Conservation (phyloP, 1,140 invertebrate species). For the Drosophila mayri region DNA sequence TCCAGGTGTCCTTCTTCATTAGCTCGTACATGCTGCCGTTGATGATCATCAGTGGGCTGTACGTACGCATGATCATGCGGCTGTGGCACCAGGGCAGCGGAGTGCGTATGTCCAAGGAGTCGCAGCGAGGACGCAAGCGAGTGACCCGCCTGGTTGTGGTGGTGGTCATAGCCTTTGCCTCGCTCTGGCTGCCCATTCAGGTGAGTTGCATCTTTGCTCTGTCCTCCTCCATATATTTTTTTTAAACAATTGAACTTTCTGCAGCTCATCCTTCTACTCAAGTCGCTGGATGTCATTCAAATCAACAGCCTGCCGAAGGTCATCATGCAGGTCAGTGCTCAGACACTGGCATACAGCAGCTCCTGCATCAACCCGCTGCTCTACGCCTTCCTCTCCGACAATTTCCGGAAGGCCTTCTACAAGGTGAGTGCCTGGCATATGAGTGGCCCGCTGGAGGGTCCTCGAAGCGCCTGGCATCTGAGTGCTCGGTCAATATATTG, state of each 20-base stretch:
- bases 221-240: too few relatives aligned
- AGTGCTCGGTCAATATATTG: constrained; percentile 66
- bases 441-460: constrained; percentile 15
- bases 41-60: constrained; percentile 93
- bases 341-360: constrained; percentile 97
- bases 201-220: constrained; percentile 84
- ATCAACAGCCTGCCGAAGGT: constrained; percentile 86
- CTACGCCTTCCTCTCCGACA: constrained; percentile 86
- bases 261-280: constrained; percentile 92
- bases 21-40: constrained; percentile 92
- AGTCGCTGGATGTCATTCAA: constrained; percentile 90
- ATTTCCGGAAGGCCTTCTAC: constrained; percentile 84
- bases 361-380: constrained; percentile 97
- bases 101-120: constrained; percentile 88
- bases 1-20: constrained; percentile 74
- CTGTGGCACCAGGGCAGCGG: constrained; percentile 93
- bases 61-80: constrained; percentile 95
- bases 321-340: constrained; percentile 92
- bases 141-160: constrained; percentile 97
- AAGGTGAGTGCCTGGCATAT: constrained; percentile 65
- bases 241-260: constrained; percentile 69
- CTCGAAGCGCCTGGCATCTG: constrained; percentile 28
- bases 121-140: constrained; percentile 92
- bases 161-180: constrained; percentile 97
- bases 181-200: constrained; percentile 98